Base-by-base conservation (phyloP, 2,888 invertebrate genomes). In the Limnephilus rhombicus region DNA sequence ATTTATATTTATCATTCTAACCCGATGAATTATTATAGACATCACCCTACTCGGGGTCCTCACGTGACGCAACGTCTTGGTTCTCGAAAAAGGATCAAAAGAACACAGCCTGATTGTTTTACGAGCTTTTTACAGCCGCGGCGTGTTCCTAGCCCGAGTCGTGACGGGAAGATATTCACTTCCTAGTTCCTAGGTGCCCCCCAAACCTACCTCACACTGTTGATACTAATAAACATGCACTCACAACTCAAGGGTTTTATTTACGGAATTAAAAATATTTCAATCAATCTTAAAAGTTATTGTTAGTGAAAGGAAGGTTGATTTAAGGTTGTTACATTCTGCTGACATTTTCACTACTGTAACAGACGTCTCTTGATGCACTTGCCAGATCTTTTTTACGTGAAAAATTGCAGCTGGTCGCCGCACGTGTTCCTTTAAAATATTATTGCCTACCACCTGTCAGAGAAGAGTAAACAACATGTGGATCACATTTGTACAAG, bases 51-150 rank as follows among this genome's bases (percentile, higher is more conserved):
- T 86, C 49, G 86, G 86, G 86, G 9, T 24, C 45, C 86, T 29
- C 41, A n/a, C 45, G 86, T 86, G 45, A 41, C 86, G 83, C 37
- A 13, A 37, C 24, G 80, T 1, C 41, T 29, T 81, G 45, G 89
- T 80, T 87, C 45, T 88, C 89, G 92, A 91, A 93, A 93, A 93
- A 93, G 92, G 91, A 87, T 87, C 91, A 85, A 85, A 89, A 90
- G 93, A 92, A 93, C 93, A 92, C 92, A 92, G 89, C 93, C 92
- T 93, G 93, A 93, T 93, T 93, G 93, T 93, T 93, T 93, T 93
- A 93, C 92, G 93, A 91, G 92, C 89, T 90, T 93, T 93, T 93
- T 93, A 93, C 92, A 92, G 91, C 90, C 90, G 68, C 68, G 91
- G 91, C 93, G 93, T 93, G 93, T 91, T 92, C 80, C 68, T 80